Base-by-base conservation (phyloP, 53 echinoderm and acorn worm species). In the Holothuria leucospilota region DNA sequence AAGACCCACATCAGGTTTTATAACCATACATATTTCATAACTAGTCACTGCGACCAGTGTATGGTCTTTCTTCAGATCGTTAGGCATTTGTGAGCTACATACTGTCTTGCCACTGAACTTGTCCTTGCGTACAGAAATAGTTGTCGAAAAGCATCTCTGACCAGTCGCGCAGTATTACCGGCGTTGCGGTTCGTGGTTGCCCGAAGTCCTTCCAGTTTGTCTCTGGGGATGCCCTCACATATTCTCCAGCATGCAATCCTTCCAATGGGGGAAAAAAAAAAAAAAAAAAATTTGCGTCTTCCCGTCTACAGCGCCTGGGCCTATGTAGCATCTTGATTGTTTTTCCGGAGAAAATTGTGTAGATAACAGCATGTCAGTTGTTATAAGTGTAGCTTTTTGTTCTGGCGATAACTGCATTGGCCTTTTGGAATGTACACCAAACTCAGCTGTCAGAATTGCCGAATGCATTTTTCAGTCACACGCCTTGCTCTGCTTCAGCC, bases 231-330 rank as follows among this genome's bases (percentile, higher is more conserved):
- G 64, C 64, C 64, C 64, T 64, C 64, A n/a, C n/a, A n/a, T 11
- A 64, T 64, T 64, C 64, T 64, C 64, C 64, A 64, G 64, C 64
- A 64, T 64, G 64, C 64, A 64, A n/a, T n/a, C n/a, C n/a, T n/a
- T n/a, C n/a, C n/a, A n/a, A n/a, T n/a, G n/a, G n/a, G n/a, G n/a
- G n/a, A n/a, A n/a, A n/a, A n/a, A n/a, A n/a, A n/a, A n/a, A n/a
- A n/a, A n/a, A n/a, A n/a, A n/a, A n/a, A n/a, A n/a, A n/a, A 64
- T 64, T 64, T 64, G 64, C 64, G 64, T 64, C 27, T 64, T 64
- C 64, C 64, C 64, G 64, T 64, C 64, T 64, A 64, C 64, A 64
- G 64, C 64, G 64, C 64, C 64, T 64, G 27, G 64, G 64, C 64
- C 64, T 64, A 64, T 64, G 64, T 64, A 64, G 64, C 13, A 64